Base-by-base conservation (phyloP, 2,113 vertebrate species). In the Erythrocercus mccallii region DNA sequence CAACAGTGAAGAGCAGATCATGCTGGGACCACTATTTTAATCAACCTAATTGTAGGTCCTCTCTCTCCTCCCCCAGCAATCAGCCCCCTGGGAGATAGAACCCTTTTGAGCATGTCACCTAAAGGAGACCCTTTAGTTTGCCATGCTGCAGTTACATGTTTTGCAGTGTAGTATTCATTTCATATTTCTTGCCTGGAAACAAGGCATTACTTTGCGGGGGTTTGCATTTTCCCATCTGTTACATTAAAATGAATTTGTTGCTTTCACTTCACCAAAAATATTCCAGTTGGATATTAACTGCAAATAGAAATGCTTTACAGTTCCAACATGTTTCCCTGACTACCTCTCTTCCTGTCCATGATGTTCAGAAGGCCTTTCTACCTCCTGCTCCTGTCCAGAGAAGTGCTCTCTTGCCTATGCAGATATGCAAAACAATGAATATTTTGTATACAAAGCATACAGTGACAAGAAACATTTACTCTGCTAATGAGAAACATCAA, bases 21-120 rank as follows among this genome's bases (percentile, higher is more conserved):
- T 66, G 71, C 70, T 80, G 90, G 84, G 93, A 95, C 93, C 94
- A 94, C 91, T 91, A 86, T 90, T 96, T 95, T 95, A 95, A 95
- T 97, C 87, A 95, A 73, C 70, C 9, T 91, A 94, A 94, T 96
- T 95, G 84, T 83, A 93, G 90, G 85, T 91, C 93, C 78, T 87
- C 87, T 92, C 64, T 84, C 77, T 91, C 84, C 66, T 94, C 66
- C 48, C 71, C 62, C 58, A 58, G 87, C 87, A 94, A 87, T 94
- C 94, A 94, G 68, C 76, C 76, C 88, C 76, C 86, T 78, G 56
- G 70, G 84, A 90, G 86, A 84, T 56, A 76, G 83, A 94, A 91
- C 37, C 77, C 86, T 92, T 96, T 33, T 1, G 22, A 87, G 71
- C 44, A 60, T 1, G 7, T 94, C 68, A 94, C 83, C 71, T 82